A percentile compares a stretch with the other conserved stretches of the same genome.
phyloP scores from a whole-genome alignment of 2,888 invertebrate species.

The Salpingus planirostris region DNA sequence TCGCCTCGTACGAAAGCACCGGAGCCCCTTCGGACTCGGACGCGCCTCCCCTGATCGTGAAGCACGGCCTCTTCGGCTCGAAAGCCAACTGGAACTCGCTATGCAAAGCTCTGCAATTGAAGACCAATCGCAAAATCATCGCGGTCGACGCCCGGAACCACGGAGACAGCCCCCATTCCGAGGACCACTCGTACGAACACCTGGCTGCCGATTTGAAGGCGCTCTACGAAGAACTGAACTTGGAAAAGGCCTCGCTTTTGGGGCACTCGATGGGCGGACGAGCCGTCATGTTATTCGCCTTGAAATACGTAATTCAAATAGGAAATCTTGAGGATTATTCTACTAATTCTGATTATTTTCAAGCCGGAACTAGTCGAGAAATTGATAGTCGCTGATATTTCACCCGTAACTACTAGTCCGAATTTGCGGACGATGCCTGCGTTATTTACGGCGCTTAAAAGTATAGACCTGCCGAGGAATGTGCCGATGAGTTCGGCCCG shows the following conservation, averaged over 20 bases:
- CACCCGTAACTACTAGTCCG: conserved; percentile 54
- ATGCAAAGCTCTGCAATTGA: conserved; percentile 50
- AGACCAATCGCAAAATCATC: conserved; percentile 39
- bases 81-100: conserved; percentile 82
- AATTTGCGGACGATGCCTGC: conserved; percentile 53
- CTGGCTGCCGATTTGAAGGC: conserved; percentile 66
- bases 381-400: conserved; percentile 64
- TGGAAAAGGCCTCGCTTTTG: conserved; percentile 59
- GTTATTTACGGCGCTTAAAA: conserved; percentile 59
- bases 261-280: conserved; percentile 98
- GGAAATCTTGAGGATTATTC: too few relatives aligned
- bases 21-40: conserved; percentile 27
- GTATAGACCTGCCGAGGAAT: conserved; percentile 51
- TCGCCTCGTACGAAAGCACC: conserved; percentile 55
- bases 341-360: too few relatives aligned
- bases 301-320: conserved; percentile 62
- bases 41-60: conserved; percentile 63
- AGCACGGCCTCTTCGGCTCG: conserved; percentile 81
- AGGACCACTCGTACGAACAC: conserved; percentile 61
- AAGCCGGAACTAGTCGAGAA: conserved; percentile 56
- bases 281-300: conserved; percentile 74
- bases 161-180: conserved; percentile 81
- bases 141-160: conserved; percentile 86
- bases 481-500: conserved; percentile 62
- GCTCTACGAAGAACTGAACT: conserved; percentile 53